Conservation (phyloP, 1,140 invertebrate genomes). For the Drosophila dunni region DNA sequence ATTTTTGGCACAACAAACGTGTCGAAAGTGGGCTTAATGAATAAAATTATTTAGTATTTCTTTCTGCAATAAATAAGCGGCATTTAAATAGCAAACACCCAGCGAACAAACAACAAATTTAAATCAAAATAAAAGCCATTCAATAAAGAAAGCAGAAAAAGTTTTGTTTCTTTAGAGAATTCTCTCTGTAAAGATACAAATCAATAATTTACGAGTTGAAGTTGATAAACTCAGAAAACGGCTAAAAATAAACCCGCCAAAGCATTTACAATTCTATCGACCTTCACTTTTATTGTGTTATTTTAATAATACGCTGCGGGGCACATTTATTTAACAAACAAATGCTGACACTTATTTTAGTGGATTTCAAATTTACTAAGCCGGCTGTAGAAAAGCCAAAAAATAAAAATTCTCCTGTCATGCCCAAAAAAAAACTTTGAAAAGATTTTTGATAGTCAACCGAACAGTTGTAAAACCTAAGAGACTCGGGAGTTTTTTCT, state of each 20-base stretch:
- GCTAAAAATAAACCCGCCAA: constrained; percentile 63
- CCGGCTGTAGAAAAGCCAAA: not conserved
- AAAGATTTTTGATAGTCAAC: no score
- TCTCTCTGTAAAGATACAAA: not conserved
- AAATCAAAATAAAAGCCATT: no score
- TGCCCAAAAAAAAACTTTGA: no score
- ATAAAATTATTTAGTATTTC: not conserved
- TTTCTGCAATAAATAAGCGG: no score
- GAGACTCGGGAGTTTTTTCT: not conserved
- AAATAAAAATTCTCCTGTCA: not conserved
- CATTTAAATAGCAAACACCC: no score
- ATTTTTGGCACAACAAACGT: not conserved
- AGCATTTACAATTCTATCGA: constrained; percentile 64
- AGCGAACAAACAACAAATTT: no score
- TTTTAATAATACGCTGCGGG: constrained; percentile 4
- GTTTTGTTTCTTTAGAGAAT: no score
- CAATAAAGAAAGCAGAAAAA: no score
- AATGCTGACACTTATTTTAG: constrained; percentile 44
- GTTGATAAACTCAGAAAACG: constrained; percentile 45
- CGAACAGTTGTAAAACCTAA: not conserved
- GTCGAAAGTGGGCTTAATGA: not conserved
- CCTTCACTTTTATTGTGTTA: constrained; percentile 58
- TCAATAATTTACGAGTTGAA: constrained; percentile 25
- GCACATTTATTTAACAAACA: constrained; percentile 8
- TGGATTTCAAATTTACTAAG: constrained; percentile 10